These are phyloP conservation scores for Phocoena sinus DNA, from an alignment of 2,113 vertebrate species.

Conservation along the genomic window DNA sequence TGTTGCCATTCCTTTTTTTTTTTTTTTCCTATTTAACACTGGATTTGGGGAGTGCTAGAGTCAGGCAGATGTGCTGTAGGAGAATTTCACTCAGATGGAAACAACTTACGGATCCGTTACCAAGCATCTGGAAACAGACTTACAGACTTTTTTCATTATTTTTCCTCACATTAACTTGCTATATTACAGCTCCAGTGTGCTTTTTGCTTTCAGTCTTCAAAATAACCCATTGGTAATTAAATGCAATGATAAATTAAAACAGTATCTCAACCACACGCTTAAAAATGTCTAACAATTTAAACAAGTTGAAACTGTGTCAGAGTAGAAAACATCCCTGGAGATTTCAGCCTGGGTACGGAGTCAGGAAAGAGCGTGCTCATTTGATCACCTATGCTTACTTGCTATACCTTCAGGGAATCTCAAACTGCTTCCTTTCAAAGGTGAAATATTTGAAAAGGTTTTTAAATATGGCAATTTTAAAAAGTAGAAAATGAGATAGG, in stretches of 20 bases:
- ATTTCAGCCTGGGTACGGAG: not conserved
- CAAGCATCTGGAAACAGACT: not conserved
- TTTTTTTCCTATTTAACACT: not conserved
- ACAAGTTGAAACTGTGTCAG: not conserved
- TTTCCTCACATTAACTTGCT: not conserved
- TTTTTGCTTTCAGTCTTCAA: not conserved
- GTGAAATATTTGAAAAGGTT: not conserved
- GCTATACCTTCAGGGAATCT: not conserved
- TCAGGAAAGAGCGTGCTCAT: not conserved
- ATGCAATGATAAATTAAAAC: not conserved
- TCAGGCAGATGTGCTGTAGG: not conserved
- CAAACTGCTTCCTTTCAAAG: not conserved
- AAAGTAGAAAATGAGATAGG: not conserved
- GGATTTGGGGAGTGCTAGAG: not conserved
- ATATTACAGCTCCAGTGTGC: not conserved
- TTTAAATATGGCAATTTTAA: not conserved
- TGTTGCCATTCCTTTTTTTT: not conserved
- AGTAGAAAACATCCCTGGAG: not conserved
- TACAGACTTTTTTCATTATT: not conserved
- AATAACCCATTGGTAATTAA: not conserved
- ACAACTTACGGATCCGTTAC: not conserved
- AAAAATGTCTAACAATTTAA: not conserved
- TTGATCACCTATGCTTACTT: not conserved
- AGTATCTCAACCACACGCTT: not conserved
- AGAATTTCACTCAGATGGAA: not conserved